These are phyloP conservation scores for Maconellicoccus hirsutus DNA, from an alignment of 1,140 invertebrate genomes.

Conservation along the genomic window DNA sequence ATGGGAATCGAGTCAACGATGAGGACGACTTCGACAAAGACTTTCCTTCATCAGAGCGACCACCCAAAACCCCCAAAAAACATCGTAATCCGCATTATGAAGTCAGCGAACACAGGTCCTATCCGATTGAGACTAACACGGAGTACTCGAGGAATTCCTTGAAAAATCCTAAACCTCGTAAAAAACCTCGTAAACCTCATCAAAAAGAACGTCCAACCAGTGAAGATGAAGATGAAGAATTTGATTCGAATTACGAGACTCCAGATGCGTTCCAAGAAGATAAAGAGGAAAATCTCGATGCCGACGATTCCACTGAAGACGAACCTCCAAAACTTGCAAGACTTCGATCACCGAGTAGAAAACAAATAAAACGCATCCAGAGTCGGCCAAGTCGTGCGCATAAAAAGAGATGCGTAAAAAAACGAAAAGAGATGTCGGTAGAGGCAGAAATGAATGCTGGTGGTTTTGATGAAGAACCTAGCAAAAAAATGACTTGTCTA, in stretches of 20 bases:
- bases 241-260: neutral
- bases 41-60: neutral
- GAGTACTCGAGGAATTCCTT: neutral
- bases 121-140: neutral
- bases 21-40: neutral
- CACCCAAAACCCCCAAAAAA: neutral
- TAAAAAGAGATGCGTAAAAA: conserved; percentile 2
- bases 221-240: neutral
- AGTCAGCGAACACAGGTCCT: neutral
- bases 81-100: conserved; percentile 1
- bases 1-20: neutral
- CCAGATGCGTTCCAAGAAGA: neutral
- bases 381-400: neutral
- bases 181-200: neutral
- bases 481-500: conserved; percentile 38
- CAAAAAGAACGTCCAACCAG: neutral
- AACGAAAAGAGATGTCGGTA: conserved; percentile 6
- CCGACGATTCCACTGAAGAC: neutral
- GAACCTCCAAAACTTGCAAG: neutral
- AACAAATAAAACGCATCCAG: neutral
- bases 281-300: neutral
- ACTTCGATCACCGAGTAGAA: neutral
- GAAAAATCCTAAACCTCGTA: neutral
- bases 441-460: neutral
- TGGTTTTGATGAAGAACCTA: conserved; percentile 16